phyloP scores from a whole-genome alignment of 2,113 vertebrate species.

The Solenodon paradoxus region DNA sequence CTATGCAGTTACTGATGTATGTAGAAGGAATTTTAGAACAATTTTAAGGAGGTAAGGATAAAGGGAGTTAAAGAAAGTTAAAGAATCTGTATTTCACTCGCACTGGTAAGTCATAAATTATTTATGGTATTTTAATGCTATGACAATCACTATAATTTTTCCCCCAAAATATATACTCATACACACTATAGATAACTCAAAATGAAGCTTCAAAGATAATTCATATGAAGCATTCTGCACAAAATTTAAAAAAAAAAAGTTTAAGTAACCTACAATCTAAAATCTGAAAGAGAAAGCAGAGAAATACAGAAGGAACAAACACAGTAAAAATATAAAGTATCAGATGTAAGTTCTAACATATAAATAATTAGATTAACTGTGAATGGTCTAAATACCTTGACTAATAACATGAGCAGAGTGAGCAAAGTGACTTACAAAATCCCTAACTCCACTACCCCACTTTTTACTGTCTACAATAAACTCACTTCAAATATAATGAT shows the following conservation, averaged over 20 bases:
- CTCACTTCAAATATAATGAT: not conserved
- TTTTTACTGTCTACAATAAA: too few species aligned
- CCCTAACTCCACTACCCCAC: not conserved
- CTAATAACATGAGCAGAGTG: not conserved
- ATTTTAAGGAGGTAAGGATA: not conserved
- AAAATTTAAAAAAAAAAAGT: too few species aligned
- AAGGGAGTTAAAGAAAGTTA: not conserved
- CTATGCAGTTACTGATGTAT: not conserved
- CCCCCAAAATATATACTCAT: not conserved
- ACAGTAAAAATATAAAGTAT: conserved; percentile 38
- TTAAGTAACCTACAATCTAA: not conserved
- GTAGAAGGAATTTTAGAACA: not conserved
- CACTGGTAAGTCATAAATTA: not conserved
- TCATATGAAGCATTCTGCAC: too few species aligned
- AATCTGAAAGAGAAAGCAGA: not conserved
- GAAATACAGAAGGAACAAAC: not conserved
- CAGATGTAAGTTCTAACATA: not conserved
- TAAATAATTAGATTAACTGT: not conserved
- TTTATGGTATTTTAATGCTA: not conserved
- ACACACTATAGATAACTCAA: not conserved
- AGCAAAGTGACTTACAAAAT: not conserved
- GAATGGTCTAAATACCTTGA: conserved; percentile 20
- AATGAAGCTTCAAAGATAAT: conserved; percentile 15
- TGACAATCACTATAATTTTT: not conserved
- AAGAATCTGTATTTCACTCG: not conserved